phyloP scores from a whole-genome alignment of 2,797 vertebrate species.

The Cottoperca gobio region DNA sequence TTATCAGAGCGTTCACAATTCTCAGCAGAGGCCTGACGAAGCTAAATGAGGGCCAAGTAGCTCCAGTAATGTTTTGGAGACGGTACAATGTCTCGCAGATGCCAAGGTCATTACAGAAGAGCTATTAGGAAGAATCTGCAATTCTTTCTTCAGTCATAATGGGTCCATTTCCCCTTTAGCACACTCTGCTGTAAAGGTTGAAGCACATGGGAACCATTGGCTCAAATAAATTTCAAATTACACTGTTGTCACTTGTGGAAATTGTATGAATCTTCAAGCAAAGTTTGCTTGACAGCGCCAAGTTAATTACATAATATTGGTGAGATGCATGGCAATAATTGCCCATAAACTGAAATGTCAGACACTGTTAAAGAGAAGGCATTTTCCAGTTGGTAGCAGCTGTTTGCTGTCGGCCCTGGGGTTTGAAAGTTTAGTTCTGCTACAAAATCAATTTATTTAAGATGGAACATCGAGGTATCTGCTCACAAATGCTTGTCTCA shows the following conservation, averaged over 20 bases:
- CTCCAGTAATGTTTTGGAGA: constrained; percentile 61
- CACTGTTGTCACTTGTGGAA: constrained; percentile 46
- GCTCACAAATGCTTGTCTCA: constrained; percentile 36
- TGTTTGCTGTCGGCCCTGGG: constrained; percentile 10
- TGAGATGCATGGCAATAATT: constrained; percentile 41
- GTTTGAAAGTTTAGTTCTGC: constrained; percentile 24
- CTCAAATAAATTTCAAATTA: constrained; percentile 39
- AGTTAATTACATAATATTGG: constrained; percentile 44
- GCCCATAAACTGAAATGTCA: constrained; percentile 39
- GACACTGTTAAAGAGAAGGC: constrained; percentile 15
- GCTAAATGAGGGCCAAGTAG: constrained; percentile 44
- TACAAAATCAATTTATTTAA: constrained; percentile 42
- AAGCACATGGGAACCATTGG: constrained; percentile 35
- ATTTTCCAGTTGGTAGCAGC: constrained; percentile 25
- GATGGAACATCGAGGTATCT: constrained; percentile 31
- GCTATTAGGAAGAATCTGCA: constrained; percentile 51
- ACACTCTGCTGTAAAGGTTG: constrained; percentile 35
- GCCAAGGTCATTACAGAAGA: constrained; percentile 51
- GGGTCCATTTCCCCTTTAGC: constrained; percentile 47
- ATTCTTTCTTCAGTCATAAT: constrained; percentile 33
- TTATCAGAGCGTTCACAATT: constrained; percentile 35
- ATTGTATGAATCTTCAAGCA: constrained; percentile 26
- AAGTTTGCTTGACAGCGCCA: constrained; percentile 34
- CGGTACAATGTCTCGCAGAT: constrained; percentile 28
- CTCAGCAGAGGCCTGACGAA: constrained; percentile 3